Evolutionary conservation across 2,113 vertebrate species (phyloP), one percentile per base, ranked within the genome.

Genomic region (Hiodon alosoides): DNA sequence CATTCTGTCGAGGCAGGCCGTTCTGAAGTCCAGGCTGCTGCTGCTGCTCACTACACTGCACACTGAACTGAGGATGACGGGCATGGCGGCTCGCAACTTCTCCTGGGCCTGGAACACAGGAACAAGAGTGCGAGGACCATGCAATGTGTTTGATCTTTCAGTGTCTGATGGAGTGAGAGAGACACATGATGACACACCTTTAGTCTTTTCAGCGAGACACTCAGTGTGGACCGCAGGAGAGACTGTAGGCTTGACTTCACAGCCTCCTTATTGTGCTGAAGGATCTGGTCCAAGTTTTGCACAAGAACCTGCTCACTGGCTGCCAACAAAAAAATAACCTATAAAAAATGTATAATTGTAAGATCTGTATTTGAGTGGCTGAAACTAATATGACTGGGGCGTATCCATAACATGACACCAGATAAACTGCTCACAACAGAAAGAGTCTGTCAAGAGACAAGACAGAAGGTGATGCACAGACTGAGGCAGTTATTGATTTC

Each of bases 1-100:
- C 88, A 92, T 91, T 77, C 50, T 74, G 64, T 74, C 82, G 64
- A 90, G 77, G 77, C 90, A 92, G 66, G 84, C 76, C 2, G 79
- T 82, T 75, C 90, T 90, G 85, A 92, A 92, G 58, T 80, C 79
- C 76, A 82, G 17, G 76, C 81, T 89, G 75, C 81, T 89, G 84
- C 90, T 92, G 83, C 83, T 76, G 79, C 80, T 89, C 80, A 92
- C 82, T 14, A 91, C 84, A 78, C 79, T 81, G 68, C 86, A 79
- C 14, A 88, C 69, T 1, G 88, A 89, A 64, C 80, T 84, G 66
- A 88, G 76, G 76, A 92, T 89, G 72, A 89, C 85, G 0, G 86
- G 73, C 69, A 78, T 61, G n/a, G 86, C 85, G 13, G 83, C 83
- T 57, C 60, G 7, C 64, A 91, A 64, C 80, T 79, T 90, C 75